These are phyloP conservation scores for Falcunculus frontatus DNA, from an alignment of 2,113 vertebrate genomes.

Conservation along the genomic window DNA sequence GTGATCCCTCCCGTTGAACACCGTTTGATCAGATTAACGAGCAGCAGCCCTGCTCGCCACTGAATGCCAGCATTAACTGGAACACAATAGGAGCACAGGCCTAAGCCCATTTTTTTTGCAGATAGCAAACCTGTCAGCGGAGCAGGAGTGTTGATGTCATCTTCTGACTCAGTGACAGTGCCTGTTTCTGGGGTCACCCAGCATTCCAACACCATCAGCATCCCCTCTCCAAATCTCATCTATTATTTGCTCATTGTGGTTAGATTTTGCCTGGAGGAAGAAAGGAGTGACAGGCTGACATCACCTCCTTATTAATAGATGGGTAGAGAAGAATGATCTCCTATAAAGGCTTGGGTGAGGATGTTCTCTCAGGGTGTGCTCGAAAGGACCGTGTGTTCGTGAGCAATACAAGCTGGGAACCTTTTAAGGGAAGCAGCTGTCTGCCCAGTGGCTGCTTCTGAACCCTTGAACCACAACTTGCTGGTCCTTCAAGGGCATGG, in stretches of 20 bases:
- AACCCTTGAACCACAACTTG: not conserved
- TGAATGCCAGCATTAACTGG: slow-evolving; percentile 80
- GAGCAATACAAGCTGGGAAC: not conserved
- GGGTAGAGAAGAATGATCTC: slow-evolving; percentile 7
- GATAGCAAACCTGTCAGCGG: slow-evolving; percentile 72
- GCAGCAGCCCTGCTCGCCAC: slow-evolving; percentile 55
- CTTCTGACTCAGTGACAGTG: slow-evolving; percentile 76
- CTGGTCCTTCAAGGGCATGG: not conserved
- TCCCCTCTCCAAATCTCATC: slow-evolving; percentile 48
- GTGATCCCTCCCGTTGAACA: slow-evolving; percentile 64
- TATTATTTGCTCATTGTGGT: slow-evolving; percentile 62
- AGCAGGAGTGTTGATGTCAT: slow-evolving; percentile 77
- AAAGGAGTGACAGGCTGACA: slow-evolving; percentile 55
- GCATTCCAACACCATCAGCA: slow-evolving; percentile 71
- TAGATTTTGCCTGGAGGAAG: slow-evolving; percentile 54
- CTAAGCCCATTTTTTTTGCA: slow-evolving; percentile 66
- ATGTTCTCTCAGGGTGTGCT: not conserved
- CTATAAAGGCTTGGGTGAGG: not conserved
- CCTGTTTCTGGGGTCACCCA: slow-evolving; percentile 69
- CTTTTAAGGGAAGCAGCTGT: not conserved
- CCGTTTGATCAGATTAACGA: slow-evolving; percentile 77
- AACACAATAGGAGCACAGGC: slow-evolving; percentile 75
- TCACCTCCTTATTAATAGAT: slow-evolving; percentile 58
- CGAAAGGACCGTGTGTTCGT: not conserved
- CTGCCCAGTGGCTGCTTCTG: not conserved